A percentile compares a stretch with the other conserved stretches of the same genome.
phyloP scores from a whole-genome alignment of 2,113 vertebrate genomes.

The Halcyon malimbica region DNA sequence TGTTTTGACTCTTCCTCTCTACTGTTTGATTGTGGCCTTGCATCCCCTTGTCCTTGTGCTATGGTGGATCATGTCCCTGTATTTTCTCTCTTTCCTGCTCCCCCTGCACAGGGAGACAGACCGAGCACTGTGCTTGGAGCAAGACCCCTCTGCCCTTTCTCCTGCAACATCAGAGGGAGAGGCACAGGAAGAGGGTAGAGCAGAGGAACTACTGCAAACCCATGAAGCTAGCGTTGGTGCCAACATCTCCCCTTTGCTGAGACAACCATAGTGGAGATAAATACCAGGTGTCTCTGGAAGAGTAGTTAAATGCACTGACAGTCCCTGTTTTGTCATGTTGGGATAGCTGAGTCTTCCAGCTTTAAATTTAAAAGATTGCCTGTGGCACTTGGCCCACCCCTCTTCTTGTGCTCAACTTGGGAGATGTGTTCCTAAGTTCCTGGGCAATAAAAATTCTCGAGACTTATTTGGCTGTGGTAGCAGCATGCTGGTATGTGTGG shows the following conservation, averaged over 20 bases:
- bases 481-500: not conserved
- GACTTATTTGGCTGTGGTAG: not conserved
- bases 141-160: not conserved
- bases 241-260: not conserved
- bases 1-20: not conserved
- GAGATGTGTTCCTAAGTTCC: not conserved
- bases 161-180: not conserved
- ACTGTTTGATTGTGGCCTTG: not conserved
- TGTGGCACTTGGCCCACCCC: not conserved
- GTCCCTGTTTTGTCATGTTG: not conserved
- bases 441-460: not conserved
- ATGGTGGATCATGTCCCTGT: accelerated
- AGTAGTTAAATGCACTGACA: not conserved
- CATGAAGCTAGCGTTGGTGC: not conserved
- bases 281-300: slow-evolving; percentile 15
- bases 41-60: not conserved
- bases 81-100: not conserved
- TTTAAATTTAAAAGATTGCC: not conserved
- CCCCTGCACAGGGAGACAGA: not conserved
- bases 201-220: not conserved
- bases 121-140: not conserved
- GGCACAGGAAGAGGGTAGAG: not conserved
- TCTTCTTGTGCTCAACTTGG: not conserved
- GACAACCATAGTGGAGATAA: not conserved
- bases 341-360: not conserved